Base-by-base conservation (phyloP, 2,797 vertebrate genomes). In the Syngnathus acus region DNA sequence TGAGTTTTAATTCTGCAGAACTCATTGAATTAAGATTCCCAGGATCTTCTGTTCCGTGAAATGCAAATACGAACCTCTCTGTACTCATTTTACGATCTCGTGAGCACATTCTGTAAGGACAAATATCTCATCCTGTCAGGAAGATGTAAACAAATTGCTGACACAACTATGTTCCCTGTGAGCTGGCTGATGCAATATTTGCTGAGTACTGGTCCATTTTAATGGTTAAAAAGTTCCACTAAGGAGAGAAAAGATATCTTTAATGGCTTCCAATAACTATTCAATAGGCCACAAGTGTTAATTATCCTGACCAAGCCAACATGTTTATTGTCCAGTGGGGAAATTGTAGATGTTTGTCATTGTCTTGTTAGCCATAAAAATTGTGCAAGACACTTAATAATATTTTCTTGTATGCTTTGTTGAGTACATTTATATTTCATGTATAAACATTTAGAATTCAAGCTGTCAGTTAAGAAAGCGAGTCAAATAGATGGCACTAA, bases 91-190 rank as follows among this genome's bases (percentile, higher is more conserved):
- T 38, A 60, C 9, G 58, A 40, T 39, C 10, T n/a, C 38, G 32
- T 57, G 55, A 37, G 61, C 48, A 54, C 70, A 66, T 74, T 70
- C 55, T 13, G 62, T 26, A 14, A 65, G 73, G 58, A 60, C 68
- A 53, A 68, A 59, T 19, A 69, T 70, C 57, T 71, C 48, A 48
- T 74, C 69, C 72, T 75, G 69, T 77, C 79, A 72, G 75, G 74
- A 53, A 65, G 58, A 23, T 66, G 53, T 76, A 71, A 75, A 77
- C 51, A 65, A 54, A 48, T 8, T 70, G 71, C 73, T 67, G 67
- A 76, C 65, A 70, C 65, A 32, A 60, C 23, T 62, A 48, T 26
- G 62, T 66, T 65, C 68, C 68, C 62, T 76, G 60, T 71, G 66
- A 62, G 72, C 73, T 73, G 57, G 74, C 66, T 72, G 59, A 60